These are phyloP conservation scores for Etheostoma spectabile DNA, from an alignment of 2,113 vertebrate species.

Conservation along the genomic window DNA sequence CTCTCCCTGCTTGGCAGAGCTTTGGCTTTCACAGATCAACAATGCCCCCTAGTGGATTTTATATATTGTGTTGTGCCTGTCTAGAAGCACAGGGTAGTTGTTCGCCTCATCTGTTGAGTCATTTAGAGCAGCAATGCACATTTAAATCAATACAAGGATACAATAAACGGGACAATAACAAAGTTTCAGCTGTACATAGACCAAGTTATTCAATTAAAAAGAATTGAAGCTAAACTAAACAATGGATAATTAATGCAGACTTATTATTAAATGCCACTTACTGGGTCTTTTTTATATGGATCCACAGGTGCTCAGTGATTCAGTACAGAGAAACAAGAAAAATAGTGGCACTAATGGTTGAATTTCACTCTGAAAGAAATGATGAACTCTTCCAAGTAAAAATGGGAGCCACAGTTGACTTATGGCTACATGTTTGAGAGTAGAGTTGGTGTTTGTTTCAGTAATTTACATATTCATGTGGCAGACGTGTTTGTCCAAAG, in stretches of 20 bases:
- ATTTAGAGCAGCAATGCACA: constrained; percentile 23
- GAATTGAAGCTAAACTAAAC: neutral
- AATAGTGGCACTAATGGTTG: too few relatives aligned
- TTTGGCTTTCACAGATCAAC: constrained; percentile 60
- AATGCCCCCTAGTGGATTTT: constrained; percentile 76
- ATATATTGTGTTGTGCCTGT: neutral
- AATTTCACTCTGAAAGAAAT: too few relatives aligned
- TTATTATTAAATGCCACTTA: neutral
- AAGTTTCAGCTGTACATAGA: neutral
- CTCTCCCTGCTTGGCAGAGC: constrained; percentile 13
- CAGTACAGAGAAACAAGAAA: neutral
- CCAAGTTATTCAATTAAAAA: neutral
- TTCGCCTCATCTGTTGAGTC: constrained; percentile 40
- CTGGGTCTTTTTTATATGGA: neutral
- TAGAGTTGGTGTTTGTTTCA: too few relatives aligned
- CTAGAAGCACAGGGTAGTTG: constrained; percentile 18
- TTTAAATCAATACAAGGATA: constrained; percentile 31
- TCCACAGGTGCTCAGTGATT: neutral
- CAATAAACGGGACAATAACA: constrained; percentile 22
- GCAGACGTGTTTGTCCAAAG: too few relatives aligned
- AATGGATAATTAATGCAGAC: neutral
- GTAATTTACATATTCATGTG: too few relatives aligned
- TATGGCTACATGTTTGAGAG: too few relatives aligned
- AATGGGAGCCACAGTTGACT: too few relatives aligned
- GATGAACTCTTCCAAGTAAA: too few relatives aligned